Conservation (phyloP, 1,140 invertebrate species). For the Tachypleus tridentatus region DNA sequence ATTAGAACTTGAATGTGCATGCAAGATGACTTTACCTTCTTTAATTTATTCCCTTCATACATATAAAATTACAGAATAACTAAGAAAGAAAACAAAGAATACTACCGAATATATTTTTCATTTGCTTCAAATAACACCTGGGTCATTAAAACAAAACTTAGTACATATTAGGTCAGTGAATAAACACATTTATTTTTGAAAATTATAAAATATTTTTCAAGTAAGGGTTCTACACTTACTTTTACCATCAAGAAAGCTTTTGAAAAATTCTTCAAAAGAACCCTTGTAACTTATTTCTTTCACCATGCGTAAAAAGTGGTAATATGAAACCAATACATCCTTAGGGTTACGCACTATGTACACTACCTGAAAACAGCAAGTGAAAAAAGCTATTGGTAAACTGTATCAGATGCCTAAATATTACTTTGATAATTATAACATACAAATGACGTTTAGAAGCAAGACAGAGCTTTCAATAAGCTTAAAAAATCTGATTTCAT, state of each 20-base stretch:
- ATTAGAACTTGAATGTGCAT: too few relatives aligned
- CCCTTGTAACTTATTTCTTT: conserved; percentile 45
- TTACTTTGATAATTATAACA: neutral
- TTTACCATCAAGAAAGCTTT: conserved; percentile 57
- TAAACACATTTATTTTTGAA: conserved; percentile 4
- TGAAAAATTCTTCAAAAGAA: conserved; percentile 59
- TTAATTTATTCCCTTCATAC: too few relatives aligned
- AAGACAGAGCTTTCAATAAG: neutral
- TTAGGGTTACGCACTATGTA: conserved; percentile 42
- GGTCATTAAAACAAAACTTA: too few relatives aligned
- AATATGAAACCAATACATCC: conserved; percentile 39
- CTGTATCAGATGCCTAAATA: conserved; percentile 3
- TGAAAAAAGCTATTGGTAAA: neutral
- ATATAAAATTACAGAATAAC: too few relatives aligned
- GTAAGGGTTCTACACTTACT: conserved; percentile 38
- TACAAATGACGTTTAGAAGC: neutral
- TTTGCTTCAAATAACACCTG: too few relatives aligned
- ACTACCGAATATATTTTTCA: too few relatives aligned
- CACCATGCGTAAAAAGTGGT: conserved; percentile 36
- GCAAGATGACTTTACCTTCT: too few relatives aligned
- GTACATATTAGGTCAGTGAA: neutral
- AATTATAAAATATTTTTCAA: neutral
- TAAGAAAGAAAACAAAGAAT: too few relatives aligned
- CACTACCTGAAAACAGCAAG: conserved; percentile 33
- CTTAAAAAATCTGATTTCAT: neutral